Conservation (phyloP, 1,140 invertebrate species). For the Philaenus spumarius region DNA sequence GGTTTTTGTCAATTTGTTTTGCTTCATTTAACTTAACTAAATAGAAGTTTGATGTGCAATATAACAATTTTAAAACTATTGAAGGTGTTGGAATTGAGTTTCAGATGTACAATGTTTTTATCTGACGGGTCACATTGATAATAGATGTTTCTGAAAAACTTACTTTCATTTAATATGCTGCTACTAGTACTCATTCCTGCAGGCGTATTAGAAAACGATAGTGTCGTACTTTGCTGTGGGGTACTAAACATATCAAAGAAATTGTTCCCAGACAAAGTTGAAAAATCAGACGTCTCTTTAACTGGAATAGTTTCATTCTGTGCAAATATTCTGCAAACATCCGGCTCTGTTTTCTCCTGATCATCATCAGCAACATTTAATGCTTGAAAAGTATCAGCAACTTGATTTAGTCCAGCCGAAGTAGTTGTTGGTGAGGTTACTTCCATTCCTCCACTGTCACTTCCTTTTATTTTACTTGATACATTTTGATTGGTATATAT, state of each 20-base stretch:
- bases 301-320: slow-evolving; percentile 11
- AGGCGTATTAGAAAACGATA: not conserved
- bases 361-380: too few species aligned
- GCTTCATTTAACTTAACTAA: too few species aligned
- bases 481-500: too few species aligned
- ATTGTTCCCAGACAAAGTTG: slow-evolving; percentile 16
- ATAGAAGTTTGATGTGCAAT: too few species aligned
- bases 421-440: too few species aligned
- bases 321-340: slow-evolving; percentile 41
- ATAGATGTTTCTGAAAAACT: not conserved
- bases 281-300: slow-evolving; percentile 2
- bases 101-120: slow-evolving; percentile 1
- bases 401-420: too few species aligned
- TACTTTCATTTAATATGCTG: not conserved
- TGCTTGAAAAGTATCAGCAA: too few species aligned
- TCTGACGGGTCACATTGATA: not conserved
- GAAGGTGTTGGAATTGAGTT: not conserved
- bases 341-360: slow-evolving; percentile 32
- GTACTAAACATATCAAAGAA: slow-evolving; percentile 29
- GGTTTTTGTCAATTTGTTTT: too few species aligned
- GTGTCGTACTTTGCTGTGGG: not conserved
- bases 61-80: not conserved
- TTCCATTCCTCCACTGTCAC: too few species aligned
- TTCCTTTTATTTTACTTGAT: too few species aligned
- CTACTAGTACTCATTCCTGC: not conserved